A percentile compares a stretch with the other conserved stretches of the same genome.
Evolutionary conservation across 2,888 invertebrate genomes (phyloP).

Genomic region (Dryococelus australis): DNA sequence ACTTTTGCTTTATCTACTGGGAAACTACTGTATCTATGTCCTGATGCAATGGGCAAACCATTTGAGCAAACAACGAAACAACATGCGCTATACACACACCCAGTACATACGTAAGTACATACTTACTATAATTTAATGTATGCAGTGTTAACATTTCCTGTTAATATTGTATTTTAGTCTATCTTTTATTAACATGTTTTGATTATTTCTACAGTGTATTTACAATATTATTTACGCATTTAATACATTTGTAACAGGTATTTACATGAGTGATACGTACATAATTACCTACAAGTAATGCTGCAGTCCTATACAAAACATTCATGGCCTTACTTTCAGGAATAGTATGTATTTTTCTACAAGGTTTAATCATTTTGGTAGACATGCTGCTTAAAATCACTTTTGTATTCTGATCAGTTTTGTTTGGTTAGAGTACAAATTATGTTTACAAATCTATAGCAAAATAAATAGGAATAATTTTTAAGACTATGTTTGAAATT

Average conservation of each 20-base stretch:
- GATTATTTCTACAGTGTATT: conserved; percentile 37
- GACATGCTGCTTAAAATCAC: neutral
- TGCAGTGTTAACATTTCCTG: neutral
- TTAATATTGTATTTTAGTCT: neutral
- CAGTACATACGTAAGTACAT: neutral
- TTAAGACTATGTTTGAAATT: no score
- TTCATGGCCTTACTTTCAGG: conserved; percentile 8
- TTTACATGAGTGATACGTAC: conserved; percentile 9
- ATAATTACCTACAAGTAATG: neutral
- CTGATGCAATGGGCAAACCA: neutral
- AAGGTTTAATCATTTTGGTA: neutral
- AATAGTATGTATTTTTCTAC: neutral
- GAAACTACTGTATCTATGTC: neutral
- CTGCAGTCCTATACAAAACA: neutral
- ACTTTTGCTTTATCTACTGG: neutral
- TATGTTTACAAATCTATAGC: neutral
- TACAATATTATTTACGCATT: conserved; percentile 39
- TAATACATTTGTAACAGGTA: conserved; percentile 32
- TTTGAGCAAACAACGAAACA: conserved; percentile 7
- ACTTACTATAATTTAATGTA: neutral
- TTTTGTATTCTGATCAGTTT: neutral
- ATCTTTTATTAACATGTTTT: conserved; percentile 24
- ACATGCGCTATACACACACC: neutral
- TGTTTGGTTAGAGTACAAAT: neutral
- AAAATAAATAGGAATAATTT: neutral